Evolutionary conservation across 2,888 invertebrate species (phyloP).

Genomic region (Agonopterix arenella): DNA sequence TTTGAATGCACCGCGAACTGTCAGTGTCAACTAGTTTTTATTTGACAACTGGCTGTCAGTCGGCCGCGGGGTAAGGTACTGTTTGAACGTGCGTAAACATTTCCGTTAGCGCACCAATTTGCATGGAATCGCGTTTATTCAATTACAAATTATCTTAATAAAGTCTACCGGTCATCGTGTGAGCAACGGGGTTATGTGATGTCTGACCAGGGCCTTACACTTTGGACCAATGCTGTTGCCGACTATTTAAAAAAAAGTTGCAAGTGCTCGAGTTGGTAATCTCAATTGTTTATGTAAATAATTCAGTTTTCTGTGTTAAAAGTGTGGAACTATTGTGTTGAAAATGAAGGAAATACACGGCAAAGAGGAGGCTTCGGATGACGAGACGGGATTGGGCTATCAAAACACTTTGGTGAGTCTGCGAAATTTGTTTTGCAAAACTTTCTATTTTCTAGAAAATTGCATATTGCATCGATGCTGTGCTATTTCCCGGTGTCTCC

Average conservation of each 20-base stretch:
- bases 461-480: slow-evolving; percentile 10
- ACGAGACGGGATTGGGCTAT: slow-evolving; percentile 82
- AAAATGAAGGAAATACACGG: slow-evolving; percentile 52
- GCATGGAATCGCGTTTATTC: slow-evolving; percentile 65
- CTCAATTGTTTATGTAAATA: slow-evolving; percentile 39
- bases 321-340: slow-evolving; percentile 27
- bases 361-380: slow-evolving; percentile 71
- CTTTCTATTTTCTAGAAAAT: slow-evolving; percentile 56
- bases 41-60: slow-evolving; percentile 40
- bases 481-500: slow-evolving; percentile 3
- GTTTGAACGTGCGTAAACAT: slow-evolving; percentile 47
- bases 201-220: slow-evolving; percentile 38
- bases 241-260: slow-evolving; percentile 26
- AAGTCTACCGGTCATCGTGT: slow-evolving; percentile 38
- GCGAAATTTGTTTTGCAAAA: slow-evolving; percentile 15
- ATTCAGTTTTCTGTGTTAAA: slow-evolving; percentile 36
- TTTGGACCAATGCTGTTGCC: slow-evolving; percentile 33
- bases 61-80: slow-evolving; percentile 52
- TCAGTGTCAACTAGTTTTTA: slow-evolving; percentile 32
- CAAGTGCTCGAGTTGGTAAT: slow-evolving; percentile 7
- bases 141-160: slow-evolving; percentile 63
- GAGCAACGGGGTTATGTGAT: slow-evolving; percentile 44
- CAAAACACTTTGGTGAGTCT: slow-evolving; percentile 82
- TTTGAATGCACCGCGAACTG: slow-evolving; percentile 40
- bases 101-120: slow-evolving; percentile 53